These are phyloP conservation scores for Cettia cetti DNA, from an alignment of 2,113 vertebrate species.

Conservation along the genomic window DNA sequence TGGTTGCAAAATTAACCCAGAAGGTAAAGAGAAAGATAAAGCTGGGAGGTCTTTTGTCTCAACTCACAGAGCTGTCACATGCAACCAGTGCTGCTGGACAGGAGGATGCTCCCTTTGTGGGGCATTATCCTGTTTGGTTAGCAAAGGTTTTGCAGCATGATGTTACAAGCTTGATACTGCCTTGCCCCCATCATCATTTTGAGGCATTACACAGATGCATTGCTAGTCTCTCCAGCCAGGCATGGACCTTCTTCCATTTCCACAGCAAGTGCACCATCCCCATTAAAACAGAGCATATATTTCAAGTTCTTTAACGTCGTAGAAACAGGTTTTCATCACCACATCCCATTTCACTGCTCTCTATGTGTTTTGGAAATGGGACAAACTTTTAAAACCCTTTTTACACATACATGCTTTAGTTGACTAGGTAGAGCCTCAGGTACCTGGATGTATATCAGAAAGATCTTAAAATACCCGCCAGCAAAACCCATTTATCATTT, in stretches of 20 bases:
- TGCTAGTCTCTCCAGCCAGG: neutral
- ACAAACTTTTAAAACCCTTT: neutral
- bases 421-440: neutral
- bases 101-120: neutral
- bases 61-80: neutral
- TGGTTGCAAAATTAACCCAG: conserved; percentile 4
- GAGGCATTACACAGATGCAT: neutral
- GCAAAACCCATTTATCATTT: neutral
- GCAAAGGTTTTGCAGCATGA: neutral
- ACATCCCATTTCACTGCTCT: neutral
- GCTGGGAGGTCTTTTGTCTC: neutral
- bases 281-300: neutral
- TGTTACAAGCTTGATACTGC: neutral
- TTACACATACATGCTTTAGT: neutral
- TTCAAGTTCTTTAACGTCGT: neutral
- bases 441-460: neutral
- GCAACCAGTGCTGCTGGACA: neutral
- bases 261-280: neutral
- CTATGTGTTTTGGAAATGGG: neutral
- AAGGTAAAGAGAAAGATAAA: neutral
- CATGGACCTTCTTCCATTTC: neutral
- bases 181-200: neutral
- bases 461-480: neutral
- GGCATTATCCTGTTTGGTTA: neutral
- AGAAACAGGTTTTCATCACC: neutral